Evolutionary conservation across 2,888 invertebrate species (phyloP), one percentile per base, ranked within the genome.

Genomic region (Hypolimnas misippus): DNA sequence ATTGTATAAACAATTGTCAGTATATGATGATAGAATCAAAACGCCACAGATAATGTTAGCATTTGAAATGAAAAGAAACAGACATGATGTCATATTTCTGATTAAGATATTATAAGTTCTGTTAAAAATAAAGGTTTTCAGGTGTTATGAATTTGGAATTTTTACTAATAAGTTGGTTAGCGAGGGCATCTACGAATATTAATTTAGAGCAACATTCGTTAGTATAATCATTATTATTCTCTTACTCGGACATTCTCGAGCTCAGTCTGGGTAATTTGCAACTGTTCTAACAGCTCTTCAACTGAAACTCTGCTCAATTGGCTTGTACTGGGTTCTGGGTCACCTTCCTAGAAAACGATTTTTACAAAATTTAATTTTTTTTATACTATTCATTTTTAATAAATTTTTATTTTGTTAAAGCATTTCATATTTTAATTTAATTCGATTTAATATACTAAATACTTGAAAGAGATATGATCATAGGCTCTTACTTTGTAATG

Each of bases 171-270:
- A 54, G 38, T 50, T 38, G 21, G 49, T 56, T 58, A 64, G 66
- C 63, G 42, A 51, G 38, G 33, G 57, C 25, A 40, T 55, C 63
- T 61, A 63, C 56, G 21, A 8, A 38, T 31, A 10, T 57, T 14
- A n/a, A 38, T 33, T 57, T 16, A 2, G 17, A 33, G 46, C 21
- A 55, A 46, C 4, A 49, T 50, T 25, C 46, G 57, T 33, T 54
- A 50, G 40, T 52, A 7, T 40, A 16, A 17, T n/a, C 19, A 29
- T 29, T 51, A 12, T n/a, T 16, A 10, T 33, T 35, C 50, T 84
- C 93, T 93, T 93, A 97, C 97, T 95, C 96, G 95, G 81, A 97
- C 94, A 88, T 96, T 97, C 86, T 97, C 97, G 86, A 97, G 93
- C 92, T 97, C 97, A 42, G 95, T 95, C 91, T 96, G 96, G 29